Evolutionary conservation across 2,888 invertebrate genomes (phyloP), one percentile per base, ranked within the genome.

Genomic region (Rhagonycha fulva): DNA sequence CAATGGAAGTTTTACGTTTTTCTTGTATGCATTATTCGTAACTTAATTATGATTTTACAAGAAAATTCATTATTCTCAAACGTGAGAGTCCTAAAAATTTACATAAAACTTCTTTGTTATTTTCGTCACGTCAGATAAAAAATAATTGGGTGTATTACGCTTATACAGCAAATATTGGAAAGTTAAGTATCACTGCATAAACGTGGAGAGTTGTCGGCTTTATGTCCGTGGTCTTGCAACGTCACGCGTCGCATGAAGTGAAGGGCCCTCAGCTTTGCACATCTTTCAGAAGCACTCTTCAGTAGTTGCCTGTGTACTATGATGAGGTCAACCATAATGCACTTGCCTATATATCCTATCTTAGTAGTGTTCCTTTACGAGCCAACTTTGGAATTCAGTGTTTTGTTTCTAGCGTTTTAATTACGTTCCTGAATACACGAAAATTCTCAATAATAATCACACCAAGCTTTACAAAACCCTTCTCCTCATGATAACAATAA

Each of bases 161-260:
- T 81, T 80, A 82, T 81, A 78, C 79, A 79, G 79, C 81, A 79
- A 81, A 81, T 81, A 82, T 76, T 68, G 78, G 73, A 70, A 66
- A 78, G 77, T 80, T 74, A 76, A 80, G 77, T 77, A 76, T 76
- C 77, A 72, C 72, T 66, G 74, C 63, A 75, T 74, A 68, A 71
- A 75, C 76, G 79, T 79, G 74, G 81, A 83, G 83, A 81, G 83
- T 81, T 83, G 82, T 82, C 80, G 77, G 82, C 82, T 84, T 84
- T 83, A 84, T 81, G 75, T 66, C 82, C 81, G 81, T 82, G 84
- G 82, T 84, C 84, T 84, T 85, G 84, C 83, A 81, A 80, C 82
- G 84, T 84, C 85, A 85, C 85, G 84, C 83, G 83, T 83, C 82
- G 82, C 82, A 82, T 81, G 80, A 82, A 80, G 81, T 84, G 82